Percentiles rank a stretch among this genome's conserved stretches.
Conservation (phyloP, 2,797 vertebrate species). For the Gastrophryne carolinensis region DNA sequence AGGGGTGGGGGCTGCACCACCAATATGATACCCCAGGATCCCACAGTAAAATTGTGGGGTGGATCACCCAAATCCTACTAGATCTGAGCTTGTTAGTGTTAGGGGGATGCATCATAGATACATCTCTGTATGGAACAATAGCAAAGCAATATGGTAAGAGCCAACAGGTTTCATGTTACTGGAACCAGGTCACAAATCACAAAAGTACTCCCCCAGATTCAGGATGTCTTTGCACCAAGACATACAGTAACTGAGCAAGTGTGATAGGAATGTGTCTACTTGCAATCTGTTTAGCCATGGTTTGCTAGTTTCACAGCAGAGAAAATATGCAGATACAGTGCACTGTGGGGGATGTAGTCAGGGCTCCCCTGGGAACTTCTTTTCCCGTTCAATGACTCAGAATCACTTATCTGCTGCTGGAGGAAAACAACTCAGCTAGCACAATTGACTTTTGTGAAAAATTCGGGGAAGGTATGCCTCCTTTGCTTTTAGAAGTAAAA, state of each 20-base stretch:
- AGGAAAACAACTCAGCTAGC: slow-evolving; percentile 32
- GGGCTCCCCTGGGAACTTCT: slow-evolving; percentile 15
- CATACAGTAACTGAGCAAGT: not conserved
- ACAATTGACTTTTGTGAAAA: slow-evolving; percentile 9
- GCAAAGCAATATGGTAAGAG: too few relatives aligned
- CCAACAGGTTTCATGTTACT: too few relatives aligned
- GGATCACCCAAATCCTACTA: too few relatives aligned
- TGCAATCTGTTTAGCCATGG: slow-evolving; percentile 7
- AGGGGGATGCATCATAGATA: too few relatives aligned
- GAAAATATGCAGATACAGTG: slow-evolving; percentile 8
- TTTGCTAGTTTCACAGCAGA: not conserved
- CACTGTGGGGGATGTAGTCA: slow-evolving; percentile 22
- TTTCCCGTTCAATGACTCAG: slow-evolving; percentile 43
- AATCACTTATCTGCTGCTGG: slow-evolving; percentile 26
- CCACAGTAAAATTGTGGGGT: too few relatives aligned
- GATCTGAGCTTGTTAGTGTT: too few relatives aligned
- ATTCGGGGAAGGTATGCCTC: not conserved
- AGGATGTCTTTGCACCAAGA: slow-evolving; percentile 8
- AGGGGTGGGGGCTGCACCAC: too few relatives aligned
- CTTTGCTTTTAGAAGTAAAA: not conserved
- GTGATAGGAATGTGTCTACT: not conserved
- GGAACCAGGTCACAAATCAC: too few relatives aligned
- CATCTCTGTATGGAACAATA: too few relatives aligned
- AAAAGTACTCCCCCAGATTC: not conserved
- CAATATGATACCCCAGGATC: too few relatives aligned